Base-by-base conservation (phyloP, 2,888 invertebrate species). In the Tenthredo scrophulariae region DNA sequence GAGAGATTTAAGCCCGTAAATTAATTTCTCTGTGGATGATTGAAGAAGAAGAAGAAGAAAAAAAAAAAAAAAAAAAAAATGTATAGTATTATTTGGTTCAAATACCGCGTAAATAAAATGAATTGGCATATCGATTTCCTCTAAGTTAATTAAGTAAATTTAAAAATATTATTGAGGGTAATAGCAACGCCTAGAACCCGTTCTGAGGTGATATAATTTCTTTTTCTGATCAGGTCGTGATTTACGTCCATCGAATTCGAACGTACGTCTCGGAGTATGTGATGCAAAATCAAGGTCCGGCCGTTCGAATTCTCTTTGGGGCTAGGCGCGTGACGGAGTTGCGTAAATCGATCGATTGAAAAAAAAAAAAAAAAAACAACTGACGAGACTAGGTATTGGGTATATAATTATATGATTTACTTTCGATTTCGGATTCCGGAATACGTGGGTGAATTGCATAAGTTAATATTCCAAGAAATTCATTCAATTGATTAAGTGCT, bases 211-310 rank as follows among this genome's bases (percentile, higher is more conserved):
- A 80, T 58, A 79, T 62, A 58, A 79, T 79, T 79, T 79, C 79
- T 79, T 79, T 79, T 79, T 79, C 79, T 79, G 58, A 58, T 37
- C 79, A 80, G 80, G 58, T 62, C 40, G 29, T 80, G 80, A 83
- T 83, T 83, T 70, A 83, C 65, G n/a, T 83, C 46, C 15, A 62
- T 67, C 83, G 83, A 65, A 83, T 83, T 83, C 67, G 83, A 65
- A 67, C 70, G 67, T 67, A 67, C 70, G 67, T 67, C 83, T 83
- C 83, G 29, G 65, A 18, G 67, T 83, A 67, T 83, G 67, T 67
- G 80, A 80, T 83, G 83, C 67, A 83, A 83, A 83, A 83, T 83
- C 83, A 83, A 83, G 83, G 83, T 83, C 83, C 83, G 33, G 46
- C 83, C 83, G 83, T 83, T 83, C 83, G 70, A 83, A 83, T 83